Conservation (phyloP, 2,113 vertebrate species). For the Nipponia nippon region DNA sequence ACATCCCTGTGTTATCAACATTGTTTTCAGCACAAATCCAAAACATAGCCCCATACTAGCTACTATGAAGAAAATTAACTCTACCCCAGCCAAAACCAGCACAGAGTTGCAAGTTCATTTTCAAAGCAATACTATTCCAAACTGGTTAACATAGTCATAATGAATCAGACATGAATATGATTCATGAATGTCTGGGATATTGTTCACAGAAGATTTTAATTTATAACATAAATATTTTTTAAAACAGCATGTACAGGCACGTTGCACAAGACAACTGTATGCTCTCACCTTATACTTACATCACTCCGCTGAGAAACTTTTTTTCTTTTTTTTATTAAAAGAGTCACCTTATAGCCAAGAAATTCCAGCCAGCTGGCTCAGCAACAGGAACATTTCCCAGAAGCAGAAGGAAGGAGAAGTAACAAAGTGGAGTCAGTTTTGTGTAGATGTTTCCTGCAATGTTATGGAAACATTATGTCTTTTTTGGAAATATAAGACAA, state of each 20-base stretch:
- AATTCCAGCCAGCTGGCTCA: background rate
- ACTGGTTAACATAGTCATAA: background rate
- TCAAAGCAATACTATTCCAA: background rate
- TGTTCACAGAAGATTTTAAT: background rate
- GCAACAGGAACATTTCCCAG: background rate
- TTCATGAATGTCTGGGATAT: background rate
- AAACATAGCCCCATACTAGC: background rate
- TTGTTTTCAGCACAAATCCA: background rate
- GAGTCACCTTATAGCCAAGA: background rate
- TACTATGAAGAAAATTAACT: background rate
- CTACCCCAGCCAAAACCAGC: background rate
- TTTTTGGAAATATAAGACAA: background rate
- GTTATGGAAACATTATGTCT: fast-evolving
- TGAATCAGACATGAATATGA: background rate
- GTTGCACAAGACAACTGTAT: background rate
- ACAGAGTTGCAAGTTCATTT: background rate
- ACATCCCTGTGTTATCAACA: background rate
- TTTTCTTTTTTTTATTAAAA: background rate
- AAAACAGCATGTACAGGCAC: background rate
- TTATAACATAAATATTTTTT: background rate
- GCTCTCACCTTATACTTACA: background rate
- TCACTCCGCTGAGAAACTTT: background rate
- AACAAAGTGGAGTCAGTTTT: background rate
- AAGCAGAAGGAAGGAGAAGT: background rate
- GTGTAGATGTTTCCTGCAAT: background rate